Percentiles rank a stretch among this genome's conserved stretches.
phyloP scores from a whole-genome alignment of 2,113 vertebrate species.

The Ginglymostoma cirratum region DNA sequence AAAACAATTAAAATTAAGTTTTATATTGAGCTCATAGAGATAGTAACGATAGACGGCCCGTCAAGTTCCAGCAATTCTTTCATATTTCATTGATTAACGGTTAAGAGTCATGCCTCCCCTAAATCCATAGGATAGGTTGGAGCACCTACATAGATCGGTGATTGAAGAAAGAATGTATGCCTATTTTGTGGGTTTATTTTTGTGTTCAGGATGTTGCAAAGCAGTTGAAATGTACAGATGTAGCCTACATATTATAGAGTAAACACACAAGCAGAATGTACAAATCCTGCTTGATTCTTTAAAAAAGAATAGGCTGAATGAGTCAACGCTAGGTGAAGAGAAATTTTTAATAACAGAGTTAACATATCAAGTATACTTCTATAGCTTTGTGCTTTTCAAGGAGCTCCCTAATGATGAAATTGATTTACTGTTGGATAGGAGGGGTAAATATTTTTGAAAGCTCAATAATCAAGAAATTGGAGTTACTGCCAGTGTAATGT shows the following conservation, averaged over 20 bases:
- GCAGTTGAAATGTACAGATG: background rate
- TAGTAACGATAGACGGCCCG: background rate
- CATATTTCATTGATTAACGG: background rate
- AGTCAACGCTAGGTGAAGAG: background rate
- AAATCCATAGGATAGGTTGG: background rate
- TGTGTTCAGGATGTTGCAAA: background rate
- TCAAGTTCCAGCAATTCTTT: background rate
- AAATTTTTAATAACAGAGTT: background rate
- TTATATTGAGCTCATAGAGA: background rate
- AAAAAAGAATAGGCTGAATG: background rate
- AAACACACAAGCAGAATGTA: background rate
- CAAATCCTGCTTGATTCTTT: background rate
- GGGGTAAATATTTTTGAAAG: background rate
- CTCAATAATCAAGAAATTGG: background rate
- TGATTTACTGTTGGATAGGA: background rate
- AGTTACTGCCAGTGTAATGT: background rate
- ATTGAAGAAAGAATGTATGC: background rate
- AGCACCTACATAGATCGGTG: background rate
- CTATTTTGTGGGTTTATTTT: background rate
- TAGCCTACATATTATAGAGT: background rate
- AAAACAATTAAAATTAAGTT: background rate
- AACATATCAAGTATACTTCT: background rate
- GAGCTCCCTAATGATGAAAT: background rate
- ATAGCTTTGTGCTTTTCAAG: background rate
- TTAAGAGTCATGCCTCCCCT: background rate